Base-by-base conservation (phyloP, 2,113 vertebrate genomes). In the Lethenteron reissneri region DNA sequence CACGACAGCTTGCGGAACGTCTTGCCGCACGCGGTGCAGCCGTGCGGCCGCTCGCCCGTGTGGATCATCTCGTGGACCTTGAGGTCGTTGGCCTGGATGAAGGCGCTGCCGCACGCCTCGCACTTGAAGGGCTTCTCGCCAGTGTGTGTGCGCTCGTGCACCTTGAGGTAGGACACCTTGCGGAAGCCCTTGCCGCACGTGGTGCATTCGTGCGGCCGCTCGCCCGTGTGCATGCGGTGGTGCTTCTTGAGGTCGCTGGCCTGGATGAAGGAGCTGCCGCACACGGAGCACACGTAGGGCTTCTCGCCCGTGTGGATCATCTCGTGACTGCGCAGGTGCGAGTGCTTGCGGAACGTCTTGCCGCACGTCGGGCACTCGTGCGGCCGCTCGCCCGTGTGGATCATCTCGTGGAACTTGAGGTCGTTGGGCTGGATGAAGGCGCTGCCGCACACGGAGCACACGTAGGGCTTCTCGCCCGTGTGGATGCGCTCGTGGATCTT, bases 321-420 rank as follows among this genome's bases (percentile, higher is more conserved):
- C 64, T 68, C 64, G 64, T 68, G 64, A 8, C 21, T 68, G n/a
- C 21, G n/a, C 64, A 68, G 64, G 64, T 68, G n/a, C n/a, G 64
- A 68, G 64, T 68, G 21, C n/a, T 68, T 68, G n/a, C n/a, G n/a
- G 64, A 68, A 68, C n/a, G n/a, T 17, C 21, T 68, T 68, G 64
- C 25, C 64, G 11, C 64, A 68, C n/a, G 25, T 21, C 9, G 64
- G 11, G 64, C 64, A 68, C 64, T 68, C 25, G 64, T 68, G 64
- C 25, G 64, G 64, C 64, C 25, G n/a, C 64, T n/a, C 25, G 2
- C 64, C 64, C 64, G 25, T 68, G 64, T 68, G 64, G 25, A 68
- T 68, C 64, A 68, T 9, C 64, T 68, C 64, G 64, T 68, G 64
- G 25, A 25, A 17, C 11, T 68, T 68, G 64, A 68, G 64, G 25